Base-by-base conservation (phyloP, 53 echinoderm and acorn worm genomes). In the Crossaster papposus region DNA sequence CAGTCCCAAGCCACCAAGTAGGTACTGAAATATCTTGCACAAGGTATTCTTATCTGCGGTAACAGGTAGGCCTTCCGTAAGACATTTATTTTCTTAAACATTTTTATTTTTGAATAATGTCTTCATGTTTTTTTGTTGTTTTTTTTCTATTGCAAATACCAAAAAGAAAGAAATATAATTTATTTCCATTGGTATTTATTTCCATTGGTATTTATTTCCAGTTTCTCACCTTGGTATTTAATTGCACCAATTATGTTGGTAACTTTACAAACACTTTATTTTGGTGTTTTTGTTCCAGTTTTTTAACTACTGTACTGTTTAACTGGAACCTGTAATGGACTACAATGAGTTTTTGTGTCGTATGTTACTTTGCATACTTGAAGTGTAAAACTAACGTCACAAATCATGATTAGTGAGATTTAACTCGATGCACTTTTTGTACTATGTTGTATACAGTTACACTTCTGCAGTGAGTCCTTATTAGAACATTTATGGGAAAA, bases 21-120 rank as follows among this genome's bases (percentile, higher is more conserved):
- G 91, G 85, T 91, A 79, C 68, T 87, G 75, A 75, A 63, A 77
- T 87, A 87, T 87, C 85, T 87, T 75, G 35, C 77, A 54, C 86
- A 74, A 20, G 75, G 73, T 86, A 76, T 86, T 36, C 37, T 44
- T 44, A 44, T 34, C 86, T 73, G 55, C 86, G 24, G 33, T 29
- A 75, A 64, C 75, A 87, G 87, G 87, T 87, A 87, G 87, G 87
- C 87, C 77, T 20, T 26, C 36, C 62, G 65, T 36, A 7, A 68
- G 65, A 36, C 26, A 65, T 82, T 82, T 65, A 37, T 36, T 36
- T 77, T 34, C 14, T n/a, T 71, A 30, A 3, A 58, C 18, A 20
- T 81, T 62, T 22, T 9, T 58, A 14, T 58, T 30, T 55, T 34
- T 55, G 10, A 15, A 23, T 34, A 51, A 18, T 26, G 68, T 26